Percentiles rank a stretch among this genome's conserved stretches.
phyloP scores from a whole-genome alignment of 2,888 invertebrate genomes.

The Oscheius onirici region DNA sequence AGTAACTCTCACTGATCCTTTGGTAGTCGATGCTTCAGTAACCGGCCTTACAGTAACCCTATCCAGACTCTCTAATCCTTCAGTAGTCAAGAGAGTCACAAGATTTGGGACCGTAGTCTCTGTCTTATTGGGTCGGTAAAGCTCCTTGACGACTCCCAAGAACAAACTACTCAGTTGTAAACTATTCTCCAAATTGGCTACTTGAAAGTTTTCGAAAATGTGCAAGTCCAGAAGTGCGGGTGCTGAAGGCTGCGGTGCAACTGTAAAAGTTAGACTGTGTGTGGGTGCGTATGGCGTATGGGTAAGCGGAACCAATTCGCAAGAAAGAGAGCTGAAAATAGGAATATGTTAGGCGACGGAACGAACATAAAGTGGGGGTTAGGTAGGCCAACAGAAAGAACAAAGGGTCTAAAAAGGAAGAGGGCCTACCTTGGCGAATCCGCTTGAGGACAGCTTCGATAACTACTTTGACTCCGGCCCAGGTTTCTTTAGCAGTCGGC shows the following conservation, averaged over 20 bases:
- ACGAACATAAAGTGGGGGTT: slow-evolving; percentile 9
- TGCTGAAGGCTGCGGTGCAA: background rate
- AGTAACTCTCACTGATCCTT: background rate
- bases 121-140: background rate
- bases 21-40: background rate
- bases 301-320: background rate
- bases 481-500: slow-evolving; percentile 70
- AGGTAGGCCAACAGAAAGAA: slow-evolving; percentile 2
- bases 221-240: background rate
- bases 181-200: background rate
- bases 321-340: slow-evolving; percentile 12
- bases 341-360: slow-evolving; percentile 3
- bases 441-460: slow-evolving; percentile 60
- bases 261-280: background rate
- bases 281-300: slow-evolving; percentile 14
- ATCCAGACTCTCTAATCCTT: no score
- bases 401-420: background rate
- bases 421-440: slow-evolving; percentile 24
- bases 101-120: background rate
- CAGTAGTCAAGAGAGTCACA: background rate
- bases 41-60: no score
- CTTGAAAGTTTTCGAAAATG: background rate
- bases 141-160: slow-evolving; percentile 11
- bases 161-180: background rate
- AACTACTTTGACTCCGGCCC: slow-evolving; percentile 70